phyloP scores from a whole-genome alignment of 2,888 invertebrate genomes.

The Bombylius discolor region DNA sequence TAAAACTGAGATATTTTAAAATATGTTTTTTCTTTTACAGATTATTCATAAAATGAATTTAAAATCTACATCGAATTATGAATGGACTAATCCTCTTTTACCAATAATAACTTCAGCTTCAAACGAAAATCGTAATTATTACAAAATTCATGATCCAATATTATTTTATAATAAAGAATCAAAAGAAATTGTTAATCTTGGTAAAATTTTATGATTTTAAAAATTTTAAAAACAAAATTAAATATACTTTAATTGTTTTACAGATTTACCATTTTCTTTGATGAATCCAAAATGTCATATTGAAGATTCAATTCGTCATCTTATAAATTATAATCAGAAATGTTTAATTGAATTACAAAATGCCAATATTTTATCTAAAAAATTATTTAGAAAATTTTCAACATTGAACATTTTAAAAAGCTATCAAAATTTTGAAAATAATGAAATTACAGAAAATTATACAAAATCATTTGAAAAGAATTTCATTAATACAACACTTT shows the following conservation, averaged over 20 bases:
- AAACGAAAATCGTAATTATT: constrained; percentile 13
- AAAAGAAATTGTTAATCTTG: constrained; percentile 18
- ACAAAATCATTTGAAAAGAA: background rate
- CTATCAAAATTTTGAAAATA: constrained; percentile 1
- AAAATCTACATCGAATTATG: background rate
- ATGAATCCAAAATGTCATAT: constrained; percentile 23
- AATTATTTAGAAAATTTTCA: constrained; percentile 10
- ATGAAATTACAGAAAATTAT: background rate
- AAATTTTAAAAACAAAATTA: background rate
- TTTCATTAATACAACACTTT: constrained; percentile 4
- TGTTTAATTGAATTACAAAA: constrained; percentile 18
- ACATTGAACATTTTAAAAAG: constrained; percentile 5
- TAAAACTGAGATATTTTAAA: too few species aligned
- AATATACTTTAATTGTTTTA: background rate
- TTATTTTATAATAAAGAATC: constrained; percentile 20
- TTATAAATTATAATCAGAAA: constrained; percentile 14
- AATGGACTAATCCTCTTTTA: constrained; percentile 10
- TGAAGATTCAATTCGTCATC: constrained; percentile 22
- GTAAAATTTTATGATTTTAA: constrained; percentile 13
- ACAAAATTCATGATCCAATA: constrained; percentile 24
- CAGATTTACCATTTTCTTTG: constrained; percentile 25
- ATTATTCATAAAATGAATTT: too few species aligned
- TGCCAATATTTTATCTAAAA: constrained; percentile 13
- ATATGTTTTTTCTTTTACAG: too few species aligned
- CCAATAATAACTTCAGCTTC: background rate